A percentile compares a stretch with the other conserved stretches of the same genome.
These are phyloP conservation scores for Gadopsis marmoratus DNA, from an alignment of 2,797 vertebrate species.

Conservation along the genomic window DNA sequence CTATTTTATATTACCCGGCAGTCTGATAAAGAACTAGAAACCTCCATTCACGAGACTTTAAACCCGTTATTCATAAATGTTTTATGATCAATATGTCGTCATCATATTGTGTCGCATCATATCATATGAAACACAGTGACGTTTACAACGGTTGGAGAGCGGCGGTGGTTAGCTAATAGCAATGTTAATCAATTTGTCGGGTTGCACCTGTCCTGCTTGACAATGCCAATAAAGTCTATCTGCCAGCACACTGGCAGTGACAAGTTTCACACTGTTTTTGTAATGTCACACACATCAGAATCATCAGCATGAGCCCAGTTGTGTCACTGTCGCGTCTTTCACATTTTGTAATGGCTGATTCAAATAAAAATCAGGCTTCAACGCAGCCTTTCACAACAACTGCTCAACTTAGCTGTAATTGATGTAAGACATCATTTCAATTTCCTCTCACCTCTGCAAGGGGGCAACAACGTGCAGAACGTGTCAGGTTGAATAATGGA, in stretches of 20 bases:
- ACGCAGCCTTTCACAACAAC: not conserved
- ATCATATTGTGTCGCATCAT: constrained; percentile 20
- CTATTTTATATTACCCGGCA: not conserved
- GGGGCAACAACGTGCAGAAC: not conserved
- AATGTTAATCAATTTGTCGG: constrained; percentile 40
- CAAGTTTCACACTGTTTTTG: constrained; percentile 32
- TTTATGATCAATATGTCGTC: constrained; percentile 21
- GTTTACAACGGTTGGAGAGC: constrained; percentile 21
- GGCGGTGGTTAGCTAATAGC: constrained; percentile 25
- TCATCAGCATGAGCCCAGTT: constrained; percentile 15
- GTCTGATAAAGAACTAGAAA: constrained; percentile 6
- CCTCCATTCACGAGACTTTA: not conserved
- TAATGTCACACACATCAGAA: constrained; percentile 37
- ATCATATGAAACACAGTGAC: constrained; percentile 8
- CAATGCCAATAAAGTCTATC: constrained; percentile 29
- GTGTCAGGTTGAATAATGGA: constrained; percentile 16
- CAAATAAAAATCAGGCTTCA: constrained; percentile 23
- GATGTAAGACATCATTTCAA: not conserved
- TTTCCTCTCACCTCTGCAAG: constrained; percentile 6
- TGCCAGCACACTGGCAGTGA: constrained; percentile 13
- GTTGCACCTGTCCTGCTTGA: constrained; percentile 29
- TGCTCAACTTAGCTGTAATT: constrained; percentile 17
- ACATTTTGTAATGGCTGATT: constrained; percentile 29
- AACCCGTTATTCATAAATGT: constrained; percentile 19
- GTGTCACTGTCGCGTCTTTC: constrained; percentile 19